phyloP scores from a whole-genome alignment of 2,888 invertebrate species.

The Scrobipalpa atriplicella region DNA sequence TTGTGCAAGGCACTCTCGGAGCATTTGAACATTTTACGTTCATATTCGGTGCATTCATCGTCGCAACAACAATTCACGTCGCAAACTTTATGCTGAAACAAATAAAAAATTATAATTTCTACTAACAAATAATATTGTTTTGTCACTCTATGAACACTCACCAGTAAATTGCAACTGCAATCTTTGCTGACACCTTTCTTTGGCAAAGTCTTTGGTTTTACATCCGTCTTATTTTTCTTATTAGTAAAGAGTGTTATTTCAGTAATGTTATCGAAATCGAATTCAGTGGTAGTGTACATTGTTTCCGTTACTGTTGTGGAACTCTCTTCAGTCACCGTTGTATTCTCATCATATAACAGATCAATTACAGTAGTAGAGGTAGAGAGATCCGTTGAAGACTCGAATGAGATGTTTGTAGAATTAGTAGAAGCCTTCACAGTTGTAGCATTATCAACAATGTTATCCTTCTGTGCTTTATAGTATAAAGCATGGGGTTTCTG shows the following conservation, averaged over 20 bases:
- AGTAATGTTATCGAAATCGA: conserved; percentile 61
- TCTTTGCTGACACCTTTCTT: conserved; percentile 46
- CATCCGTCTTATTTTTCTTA: conserved; percentile 48
- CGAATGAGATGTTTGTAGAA: conserved; percentile 42
- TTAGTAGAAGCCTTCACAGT: conserved; percentile 47
- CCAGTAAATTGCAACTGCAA: conserved; percentile 70
- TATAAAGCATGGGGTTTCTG: conserved; percentile 66
- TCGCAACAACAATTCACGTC: conserved; percentile 95
- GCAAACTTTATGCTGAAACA: conserved; percentile 83
- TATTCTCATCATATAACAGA: conserved; percentile 65
- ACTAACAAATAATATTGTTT: not conserved
- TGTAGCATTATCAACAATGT: conserved; percentile 36
- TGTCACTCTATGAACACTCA: conserved; percentile 42
- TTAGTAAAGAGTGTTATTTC: conserved; percentile 63
- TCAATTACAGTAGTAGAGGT: conserved; percentile 60
- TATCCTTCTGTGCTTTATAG: conserved; percentile 50
- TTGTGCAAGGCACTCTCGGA: conserved; percentile 42
- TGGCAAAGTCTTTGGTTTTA: conserved; percentile 45
- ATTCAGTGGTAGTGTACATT: conserved; percentile 52
- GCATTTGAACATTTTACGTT: conserved; percentile 85
- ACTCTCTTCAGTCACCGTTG: conserved; percentile 50
- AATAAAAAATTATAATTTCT: not conserved
- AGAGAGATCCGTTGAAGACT: conserved; percentile 51
- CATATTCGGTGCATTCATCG: conserved; percentile 85
- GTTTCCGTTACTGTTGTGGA: conserved; percentile 62